Percentiles rank a stretch among this genome's conserved stretches.
These are phyloP conservation scores for Tauraco erythrolophus DNA, from an alignment of 2,113 vertebrate species.

Conservation along the genomic window DNA sequence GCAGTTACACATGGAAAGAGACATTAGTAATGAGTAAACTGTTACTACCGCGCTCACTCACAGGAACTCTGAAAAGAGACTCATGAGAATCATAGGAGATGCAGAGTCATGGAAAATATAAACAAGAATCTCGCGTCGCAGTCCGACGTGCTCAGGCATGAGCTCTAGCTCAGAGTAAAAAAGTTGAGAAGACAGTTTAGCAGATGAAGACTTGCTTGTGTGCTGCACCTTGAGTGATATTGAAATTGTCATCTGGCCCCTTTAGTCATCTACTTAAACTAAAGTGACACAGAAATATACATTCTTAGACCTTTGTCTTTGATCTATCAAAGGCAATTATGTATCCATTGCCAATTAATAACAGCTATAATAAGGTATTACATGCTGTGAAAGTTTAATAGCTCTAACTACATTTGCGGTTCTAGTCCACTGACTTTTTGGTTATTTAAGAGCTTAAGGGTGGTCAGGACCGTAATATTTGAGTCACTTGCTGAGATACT, in stretches of 20 bases:
- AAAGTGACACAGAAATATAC: neutral
- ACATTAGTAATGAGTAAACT: neutral
- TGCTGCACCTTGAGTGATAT: neutral
- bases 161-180: neutral
- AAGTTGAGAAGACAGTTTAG: neutral
- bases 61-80: neutral
- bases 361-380: neutral
- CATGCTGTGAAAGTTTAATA: neutral
- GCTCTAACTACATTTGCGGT: neutral
- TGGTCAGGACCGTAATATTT: neutral
- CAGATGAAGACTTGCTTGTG: neutral
- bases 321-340: neutral
- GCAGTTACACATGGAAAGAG: neutral
- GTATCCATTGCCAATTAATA: neutral
- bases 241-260: neutral
- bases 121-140: rapidly evolving
- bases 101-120: constrained; percentile 4
- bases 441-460: neutral
- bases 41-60: neutral
- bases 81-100: neutral
- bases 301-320: neutral
- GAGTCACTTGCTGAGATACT: neutral
- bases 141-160: neutral
- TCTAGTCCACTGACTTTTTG: neutral
- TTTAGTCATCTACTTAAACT: neutral